Evolutionary conservation across 2,113 vertebrate genomes (phyloP).

Genomic region (Pelusios castaneus): DNA sequence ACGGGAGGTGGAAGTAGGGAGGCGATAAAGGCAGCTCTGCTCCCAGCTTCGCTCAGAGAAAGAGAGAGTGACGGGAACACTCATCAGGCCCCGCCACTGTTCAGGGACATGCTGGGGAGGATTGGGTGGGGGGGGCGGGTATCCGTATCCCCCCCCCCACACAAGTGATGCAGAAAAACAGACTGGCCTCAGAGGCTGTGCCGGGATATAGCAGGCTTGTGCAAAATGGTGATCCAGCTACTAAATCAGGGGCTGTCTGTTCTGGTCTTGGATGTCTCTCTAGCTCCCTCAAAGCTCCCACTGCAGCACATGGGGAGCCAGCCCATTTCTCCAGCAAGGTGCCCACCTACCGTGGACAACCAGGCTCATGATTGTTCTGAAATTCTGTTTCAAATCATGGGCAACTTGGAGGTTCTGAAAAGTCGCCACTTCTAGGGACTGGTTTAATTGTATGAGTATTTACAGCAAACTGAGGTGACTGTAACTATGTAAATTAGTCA

Average conservation of each 20-base stretch:
- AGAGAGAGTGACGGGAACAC: background rate
- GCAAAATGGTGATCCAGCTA: background rate
- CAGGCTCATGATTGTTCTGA: fast-evolving
- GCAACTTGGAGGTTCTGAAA: fast-evolving
- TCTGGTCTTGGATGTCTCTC: background rate
- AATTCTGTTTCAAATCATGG: background rate
- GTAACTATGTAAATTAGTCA: conserved; percentile 13
- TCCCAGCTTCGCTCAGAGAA: background rate
- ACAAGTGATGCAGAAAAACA: background rate
- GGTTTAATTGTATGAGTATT: background rate
- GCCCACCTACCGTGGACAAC: fast-evolving
- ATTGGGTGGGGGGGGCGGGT: no score
- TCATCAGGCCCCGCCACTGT: background rate
- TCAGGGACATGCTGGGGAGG: background rate
- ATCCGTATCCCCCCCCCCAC: background rate
- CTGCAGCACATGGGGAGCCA: background rate
- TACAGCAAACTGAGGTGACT: background rate
- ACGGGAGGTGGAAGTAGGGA: background rate
- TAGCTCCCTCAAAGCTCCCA: fast-evolving
- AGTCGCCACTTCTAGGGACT: background rate
- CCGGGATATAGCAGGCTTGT: background rate
- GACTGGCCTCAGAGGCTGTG: background rate
- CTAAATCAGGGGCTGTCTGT: fast-evolving
- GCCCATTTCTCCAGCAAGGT: background rate
- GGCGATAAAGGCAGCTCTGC: background rate